Percentiles rank a stretch among this genome's conserved stretches.
Conservation (phyloP, 1,140 invertebrate species). For the Tetragonula clypearis region DNA sequence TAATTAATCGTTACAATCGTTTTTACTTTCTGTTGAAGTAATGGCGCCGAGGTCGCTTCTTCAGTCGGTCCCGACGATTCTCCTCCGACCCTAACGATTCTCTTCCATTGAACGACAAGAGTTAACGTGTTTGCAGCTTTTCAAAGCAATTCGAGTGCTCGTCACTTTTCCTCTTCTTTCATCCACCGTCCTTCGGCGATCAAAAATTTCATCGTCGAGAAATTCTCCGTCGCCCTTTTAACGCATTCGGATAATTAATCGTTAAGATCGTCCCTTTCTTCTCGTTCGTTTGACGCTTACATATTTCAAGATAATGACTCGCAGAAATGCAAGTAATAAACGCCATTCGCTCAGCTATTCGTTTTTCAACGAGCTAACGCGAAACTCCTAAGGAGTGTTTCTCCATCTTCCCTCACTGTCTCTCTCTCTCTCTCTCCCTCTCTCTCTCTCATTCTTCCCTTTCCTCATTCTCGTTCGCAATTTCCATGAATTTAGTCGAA, state of each 20-base stretch:
- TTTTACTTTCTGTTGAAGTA: too few species aligned
- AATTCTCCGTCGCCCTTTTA: background rate
- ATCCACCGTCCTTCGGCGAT: background rate
- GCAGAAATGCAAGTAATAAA: slow-evolving; percentile 54
- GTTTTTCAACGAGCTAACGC: slow-evolving; percentile 41
- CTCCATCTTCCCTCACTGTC: background rate
- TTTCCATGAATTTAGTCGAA: slow-evolving; percentile 55
- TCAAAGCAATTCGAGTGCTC: background rate
- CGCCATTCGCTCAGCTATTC: slow-evolving; percentile 37
- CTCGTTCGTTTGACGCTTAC: slow-evolving; percentile 22
- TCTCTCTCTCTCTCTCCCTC: background rate
- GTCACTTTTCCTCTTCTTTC: too few species aligned
- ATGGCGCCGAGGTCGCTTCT: too few species aligned
- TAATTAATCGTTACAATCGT: too few species aligned
- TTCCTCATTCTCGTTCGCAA: slow-evolving; percentile 27
- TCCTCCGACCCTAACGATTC: background rate
- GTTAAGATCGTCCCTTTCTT: slow-evolving; percentile 5
- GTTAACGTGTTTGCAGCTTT: background rate
- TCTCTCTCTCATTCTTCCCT: background rate
- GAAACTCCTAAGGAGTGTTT: slow-evolving; percentile 23
- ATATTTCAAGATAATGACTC: slow-evolving; percentile 50
- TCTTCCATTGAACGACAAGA: background rate
- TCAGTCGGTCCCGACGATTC: too few species aligned
- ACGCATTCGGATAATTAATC: slow-evolving; percentile 19
- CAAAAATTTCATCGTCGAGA: background rate